A percentile compares a stretch with the other conserved stretches of the same genome.
Evolutionary conservation across 2,888 invertebrate species (phyloP).

Genomic region (Cyaniris semiargus): DNA sequence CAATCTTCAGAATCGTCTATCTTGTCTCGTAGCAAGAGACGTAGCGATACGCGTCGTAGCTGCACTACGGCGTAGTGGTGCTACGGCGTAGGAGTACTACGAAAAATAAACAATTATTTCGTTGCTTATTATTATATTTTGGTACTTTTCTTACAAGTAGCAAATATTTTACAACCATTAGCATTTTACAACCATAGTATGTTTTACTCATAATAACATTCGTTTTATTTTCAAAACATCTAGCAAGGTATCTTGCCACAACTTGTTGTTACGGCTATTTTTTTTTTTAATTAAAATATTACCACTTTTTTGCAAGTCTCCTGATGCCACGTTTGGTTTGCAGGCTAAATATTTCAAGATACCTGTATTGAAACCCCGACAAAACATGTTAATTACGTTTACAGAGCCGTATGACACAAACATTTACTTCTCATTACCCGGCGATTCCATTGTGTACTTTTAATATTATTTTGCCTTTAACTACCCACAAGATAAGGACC

Average conservation of each 20-base stretch:
- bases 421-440: constrained; percentile 60
- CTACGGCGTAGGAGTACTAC: not conserved
- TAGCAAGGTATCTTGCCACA: too few relatives aligned
- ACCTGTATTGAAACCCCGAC: not conserved
- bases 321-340: too few relatives aligned
- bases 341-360: not conserved
- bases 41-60: too few relatives aligned
- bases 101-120: not conserved
- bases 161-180: not conserved
- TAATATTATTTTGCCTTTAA: not conserved
- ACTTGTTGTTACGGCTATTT: too few relatives aligned
- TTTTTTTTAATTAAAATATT: too few relatives aligned
- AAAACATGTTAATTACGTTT: constrained; percentile 43
- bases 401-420: constrained; percentile 50
- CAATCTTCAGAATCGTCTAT: not conserved
- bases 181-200: not conserved
- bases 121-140: not conserved
- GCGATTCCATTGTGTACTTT: constrained; percentile 34
- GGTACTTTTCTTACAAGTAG: not conserved
- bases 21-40: not conserved
- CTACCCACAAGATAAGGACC: not conserved
- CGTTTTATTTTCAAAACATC: too few relatives aligned
- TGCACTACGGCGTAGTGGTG: not conserved
- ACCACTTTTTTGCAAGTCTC: too few relatives aligned
- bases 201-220: too few relatives aligned